Percentiles rank a stretch among this genome's conserved stretches.
Evolutionary conservation across 2,797 vertebrate species (phyloP).

Genomic region (Cossypha caffra): DNA sequence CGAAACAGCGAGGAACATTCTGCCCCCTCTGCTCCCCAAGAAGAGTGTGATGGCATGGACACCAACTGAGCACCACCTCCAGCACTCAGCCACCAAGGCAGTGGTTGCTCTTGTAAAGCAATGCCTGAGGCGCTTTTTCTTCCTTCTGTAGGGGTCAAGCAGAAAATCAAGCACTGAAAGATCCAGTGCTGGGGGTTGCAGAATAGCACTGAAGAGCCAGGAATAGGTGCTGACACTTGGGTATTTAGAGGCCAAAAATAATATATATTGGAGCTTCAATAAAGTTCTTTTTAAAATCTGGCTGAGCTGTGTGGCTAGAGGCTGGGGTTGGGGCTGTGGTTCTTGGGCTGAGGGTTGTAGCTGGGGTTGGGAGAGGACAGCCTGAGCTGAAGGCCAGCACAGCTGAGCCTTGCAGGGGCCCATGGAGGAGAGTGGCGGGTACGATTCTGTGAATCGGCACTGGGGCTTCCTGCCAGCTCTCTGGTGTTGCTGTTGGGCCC

Average conservation of each 20-base stretch:
- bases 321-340: neutral
- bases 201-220: conserved; percentile 49
- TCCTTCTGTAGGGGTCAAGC: conserved; percentile 47
- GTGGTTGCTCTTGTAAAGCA: neutral
- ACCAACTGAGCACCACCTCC: conserved; percentile 71
- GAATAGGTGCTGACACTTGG: conserved; percentile 49
- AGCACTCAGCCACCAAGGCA: neutral
- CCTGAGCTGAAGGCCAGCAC: neutral
- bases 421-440: neutral
- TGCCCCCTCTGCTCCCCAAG: conserved; percentile 39
- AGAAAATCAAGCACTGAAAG: conserved; percentile 13
- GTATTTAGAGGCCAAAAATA: conserved; percentile 67
- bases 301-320: conserved; percentile 58
- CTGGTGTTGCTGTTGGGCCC: neutral
- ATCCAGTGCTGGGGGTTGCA: conserved; percentile 2
- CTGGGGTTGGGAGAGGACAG: neutral
- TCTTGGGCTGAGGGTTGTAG: neutral
- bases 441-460: neutral
- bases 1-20: conserved; percentile 34
- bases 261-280: conserved; percentile 69
- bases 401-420: neutral
- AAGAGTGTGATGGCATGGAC: conserved; percentile 78
- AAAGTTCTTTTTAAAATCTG: conserved; percentile 65
- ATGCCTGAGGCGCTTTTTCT: conserved; percentile 37
- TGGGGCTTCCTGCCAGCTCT: neutral